Conservation (phyloP, 53 echinoderm and acorn worm species). For the Paracentrotus lividus region DNA sequence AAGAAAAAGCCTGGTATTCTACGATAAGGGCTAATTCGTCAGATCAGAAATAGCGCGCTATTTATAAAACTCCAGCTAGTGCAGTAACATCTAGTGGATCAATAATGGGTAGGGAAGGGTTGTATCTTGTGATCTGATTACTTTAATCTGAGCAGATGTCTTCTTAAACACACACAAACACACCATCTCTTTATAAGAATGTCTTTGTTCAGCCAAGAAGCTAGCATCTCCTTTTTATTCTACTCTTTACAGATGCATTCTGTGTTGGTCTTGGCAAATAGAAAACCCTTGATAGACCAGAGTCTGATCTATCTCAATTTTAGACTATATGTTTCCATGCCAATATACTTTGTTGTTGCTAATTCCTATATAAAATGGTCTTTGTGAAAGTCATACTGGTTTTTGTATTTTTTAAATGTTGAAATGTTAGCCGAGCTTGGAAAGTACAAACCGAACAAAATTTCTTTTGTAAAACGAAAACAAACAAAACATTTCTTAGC, state of each 20-base stretch:
- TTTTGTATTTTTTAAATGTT: no score
- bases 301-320: background rate
- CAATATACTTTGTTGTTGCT: background rate
- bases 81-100: no score
- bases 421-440: no score
- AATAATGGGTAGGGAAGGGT: background rate
- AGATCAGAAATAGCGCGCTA: no score
- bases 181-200: background rate
- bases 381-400: no score
- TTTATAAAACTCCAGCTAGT: no score
- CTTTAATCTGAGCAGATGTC: conserved; percentile 48
- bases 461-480: no score
- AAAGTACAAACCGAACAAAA: no score
- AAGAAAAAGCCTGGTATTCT: no score
- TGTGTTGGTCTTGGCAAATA: background rate
- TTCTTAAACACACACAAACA: conserved; percentile 2
- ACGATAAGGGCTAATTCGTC: no score
- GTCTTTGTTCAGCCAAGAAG: conserved; percentile 37
- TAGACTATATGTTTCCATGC: background rate
- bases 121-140: conserved; percentile 50
- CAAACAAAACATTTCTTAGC: no score
- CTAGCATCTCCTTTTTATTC: background rate
- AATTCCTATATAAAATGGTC: no score
- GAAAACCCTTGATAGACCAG: background rate
- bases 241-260: background rate